Evolutionary conservation across 2,797 vertebrate genomes (phyloP), one percentile per base, ranked within the genome.

Genomic region (Anolis apletophallus): DNA sequence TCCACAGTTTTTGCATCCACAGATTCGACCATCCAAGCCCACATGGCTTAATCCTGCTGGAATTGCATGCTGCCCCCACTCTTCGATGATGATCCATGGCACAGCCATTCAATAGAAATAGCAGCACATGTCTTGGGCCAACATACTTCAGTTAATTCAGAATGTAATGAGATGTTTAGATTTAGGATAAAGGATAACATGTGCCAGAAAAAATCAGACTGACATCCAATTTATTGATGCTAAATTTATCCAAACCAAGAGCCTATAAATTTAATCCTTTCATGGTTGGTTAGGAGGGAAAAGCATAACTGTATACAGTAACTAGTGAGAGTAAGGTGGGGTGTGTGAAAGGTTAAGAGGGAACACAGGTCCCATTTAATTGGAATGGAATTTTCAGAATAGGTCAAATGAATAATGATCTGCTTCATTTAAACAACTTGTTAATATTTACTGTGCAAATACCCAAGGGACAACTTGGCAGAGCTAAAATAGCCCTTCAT

Each of bases 401-500:
- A 91, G 78, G 79, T 88, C 57, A 92, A 77, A 93, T 57, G 12
- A 88, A 90, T 90, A 87, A 92, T 84, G 2, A 91, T 92, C 29
- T 85, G 26, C 85, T 87, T 93, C n/a, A 91, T 94, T 95, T 93
- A 78, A 64, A 57, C 12, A 69, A 21, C 81, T 80, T 91, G 69
- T 83, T 95, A 94, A 91, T 91, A 94, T 92, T 94, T 94, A 89
- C 64, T 91, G 86, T 89, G 21, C 71, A 89, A 87, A 89, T 92
- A 85, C 91, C 12, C 75, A 79, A 32, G 81, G 88, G 85, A 80
- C 94, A 93, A 92, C 40, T 61, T 83, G 54, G 54, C 40, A 32
- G 29, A 64, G 55, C 55, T 78, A 83, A 87, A 83, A 79, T 83
- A 83, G 84, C 67, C 81, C 71, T 61, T 54, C 77, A 87, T 87